Evolutionary conservation across 2,888 invertebrate genomes (phyloP).

Genomic region (Mellilla xanthometata): DNA sequence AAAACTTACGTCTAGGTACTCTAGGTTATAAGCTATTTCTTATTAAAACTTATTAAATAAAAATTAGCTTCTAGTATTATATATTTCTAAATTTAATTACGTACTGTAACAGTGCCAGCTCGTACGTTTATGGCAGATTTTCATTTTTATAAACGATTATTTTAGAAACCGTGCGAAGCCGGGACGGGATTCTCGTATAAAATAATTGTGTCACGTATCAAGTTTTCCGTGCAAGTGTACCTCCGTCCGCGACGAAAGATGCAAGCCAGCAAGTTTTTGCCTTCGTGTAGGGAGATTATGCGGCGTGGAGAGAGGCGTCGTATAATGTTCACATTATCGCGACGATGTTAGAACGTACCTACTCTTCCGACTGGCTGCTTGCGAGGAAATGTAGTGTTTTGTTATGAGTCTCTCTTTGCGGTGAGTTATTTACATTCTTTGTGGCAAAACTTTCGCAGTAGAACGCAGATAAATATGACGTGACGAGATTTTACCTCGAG

Average conservation of each 20-base stretch:
- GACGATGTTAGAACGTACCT: slow-evolving; percentile 36
- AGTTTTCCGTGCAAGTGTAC: slow-evolving; percentile 34
- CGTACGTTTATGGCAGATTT: no score
- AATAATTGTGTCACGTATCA: slow-evolving; percentile 21
- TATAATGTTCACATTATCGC: slow-evolving; percentile 79
- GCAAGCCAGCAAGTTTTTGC: slow-evolving; percentile 76
- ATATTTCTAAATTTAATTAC: no score
- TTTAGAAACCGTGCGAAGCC: no score
- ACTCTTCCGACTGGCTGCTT: slow-evolving; percentile 59
- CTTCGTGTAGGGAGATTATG: slow-evolving; percentile 52
- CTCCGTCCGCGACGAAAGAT: slow-evolving; percentile 49
- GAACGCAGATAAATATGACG: no score
- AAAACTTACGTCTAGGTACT: no score
- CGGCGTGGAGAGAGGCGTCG: slow-evolving; percentile 66
- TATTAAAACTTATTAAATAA: no score
- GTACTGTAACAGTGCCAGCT: no score
- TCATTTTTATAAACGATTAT: no score
- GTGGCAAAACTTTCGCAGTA: not conserved
- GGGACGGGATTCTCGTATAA: no score
- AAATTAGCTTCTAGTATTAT: no score
- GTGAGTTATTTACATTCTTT: not conserved
- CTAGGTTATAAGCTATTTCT: no score
- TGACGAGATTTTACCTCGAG: no score
- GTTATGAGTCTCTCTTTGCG: slow-evolving; percentile 3
- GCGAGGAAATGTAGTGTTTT: slow-evolving; percentile 23